phyloP scores from a whole-genome alignment of 2,113 vertebrate species.

The Eptesicus fuscus region DNA sequence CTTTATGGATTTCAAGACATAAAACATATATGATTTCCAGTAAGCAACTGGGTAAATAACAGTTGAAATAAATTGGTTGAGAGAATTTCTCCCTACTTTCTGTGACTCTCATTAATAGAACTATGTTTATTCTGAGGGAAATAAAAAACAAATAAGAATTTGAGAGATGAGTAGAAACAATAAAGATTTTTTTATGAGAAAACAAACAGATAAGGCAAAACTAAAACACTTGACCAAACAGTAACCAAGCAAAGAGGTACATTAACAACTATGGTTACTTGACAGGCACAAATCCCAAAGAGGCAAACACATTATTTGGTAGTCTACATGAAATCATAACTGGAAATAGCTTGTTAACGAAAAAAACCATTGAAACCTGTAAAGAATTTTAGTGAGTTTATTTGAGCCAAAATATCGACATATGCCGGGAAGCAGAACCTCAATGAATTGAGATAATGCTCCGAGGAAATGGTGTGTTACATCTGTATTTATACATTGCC shows the following conservation, averaged over 20 bases:
- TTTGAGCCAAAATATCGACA: no score
- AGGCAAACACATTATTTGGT: neutral
- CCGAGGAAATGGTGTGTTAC: no score
- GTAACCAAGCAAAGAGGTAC: neutral
- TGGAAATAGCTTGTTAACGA: no score
- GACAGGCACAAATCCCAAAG: neutral
- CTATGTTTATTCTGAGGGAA: neutral
- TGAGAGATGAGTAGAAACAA: slow-evolving; percentile 15
- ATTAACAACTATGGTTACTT: neutral
- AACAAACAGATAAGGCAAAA: neutral
- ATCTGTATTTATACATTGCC: no score
- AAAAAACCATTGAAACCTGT: no score
- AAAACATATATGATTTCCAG: slow-evolving; percentile 58
- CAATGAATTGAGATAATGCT: no score
- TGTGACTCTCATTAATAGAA: neutral
- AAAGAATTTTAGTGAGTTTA: no score
- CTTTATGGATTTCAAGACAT: slow-evolving; percentile 67
- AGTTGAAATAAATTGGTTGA: slow-evolving; percentile 56
- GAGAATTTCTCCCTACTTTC: neutral
- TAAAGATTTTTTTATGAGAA: neutral
- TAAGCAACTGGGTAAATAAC: slow-evolving; percentile 61
- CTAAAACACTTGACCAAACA: neutral
- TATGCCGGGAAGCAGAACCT: no score
- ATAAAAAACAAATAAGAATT: neutral
- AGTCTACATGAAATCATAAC: neutral